These are phyloP conservation scores for Epizoanthus stellaris DNA, from an alignment of 92 coral and sea anemone genomes.

Conservation along the genomic window DNA sequence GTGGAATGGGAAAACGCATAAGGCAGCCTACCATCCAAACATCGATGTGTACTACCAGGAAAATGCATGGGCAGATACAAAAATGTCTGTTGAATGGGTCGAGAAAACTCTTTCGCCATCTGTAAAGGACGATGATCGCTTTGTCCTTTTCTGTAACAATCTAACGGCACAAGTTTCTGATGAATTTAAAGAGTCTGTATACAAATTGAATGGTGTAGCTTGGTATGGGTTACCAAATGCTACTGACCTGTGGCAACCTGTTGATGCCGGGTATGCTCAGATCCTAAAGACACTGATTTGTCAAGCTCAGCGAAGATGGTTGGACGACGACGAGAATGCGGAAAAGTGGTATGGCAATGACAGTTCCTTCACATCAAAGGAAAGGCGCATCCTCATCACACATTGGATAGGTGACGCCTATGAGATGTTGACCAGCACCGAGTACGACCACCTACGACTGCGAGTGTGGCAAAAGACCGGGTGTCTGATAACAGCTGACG, in stretches of 20 bases:
- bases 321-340: no score
- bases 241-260: no score
- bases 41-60: conserved; percentile 53
- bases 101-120: conserved; percentile 13
- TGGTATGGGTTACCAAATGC: no score
- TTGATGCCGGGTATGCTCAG: no score
- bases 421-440: conserved; percentile 31
- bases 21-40: conserved; percentile 55
- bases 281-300: no score
- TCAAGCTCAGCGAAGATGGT: no score
- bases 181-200: no score
- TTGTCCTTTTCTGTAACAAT: background rate
- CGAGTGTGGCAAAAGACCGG: conserved; percentile 31
- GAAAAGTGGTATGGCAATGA: no score
- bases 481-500: background rate
- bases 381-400: no score
- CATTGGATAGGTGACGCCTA: background rate
- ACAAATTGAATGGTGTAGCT: no score
- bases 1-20: conserved; percentile 48
- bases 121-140: background rate
- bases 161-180: no score
- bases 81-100: conserved; percentile 49
- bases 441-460: conserved; percentile 42
- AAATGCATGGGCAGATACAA: conserved; percentile 59
- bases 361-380: no score